Base-by-base conservation (phyloP, 1,140 invertebrate genomes). In the Drosophila auraria region DNA sequence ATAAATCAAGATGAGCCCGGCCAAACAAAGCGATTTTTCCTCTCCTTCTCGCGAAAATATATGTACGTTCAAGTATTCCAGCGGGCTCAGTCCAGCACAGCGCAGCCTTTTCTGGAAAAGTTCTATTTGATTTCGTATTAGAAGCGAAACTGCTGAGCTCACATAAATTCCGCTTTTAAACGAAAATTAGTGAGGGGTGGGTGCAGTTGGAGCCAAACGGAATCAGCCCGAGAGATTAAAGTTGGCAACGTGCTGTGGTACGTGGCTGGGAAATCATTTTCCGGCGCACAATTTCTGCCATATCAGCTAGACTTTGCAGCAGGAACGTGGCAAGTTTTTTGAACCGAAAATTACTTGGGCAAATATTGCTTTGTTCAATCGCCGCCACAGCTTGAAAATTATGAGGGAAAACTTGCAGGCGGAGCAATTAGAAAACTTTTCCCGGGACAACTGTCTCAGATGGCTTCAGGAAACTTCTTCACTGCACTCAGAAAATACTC, bases 61-160 rank as follows among this genome's bases (percentile, higher is more conserved):
- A 30, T 25, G 36, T n/a, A 30, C 14, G 30, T 5, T 60, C 20
- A 45, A 40, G 36, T 11, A 54, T 50, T 53, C 50, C 45, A 53
- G 53, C 58, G 62, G 54, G 69, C 58, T 57, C 59, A 54, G 50
- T 25, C 23, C 25, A 27, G 23, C 49, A 3, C 36, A 12, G 27
- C 27, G 6, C 33, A 56, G 47, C 38, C 53, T 60, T 51, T 62
- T 50, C 77, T 60, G 71, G 86, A 73, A 87, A 87, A 87, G 68
- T 83, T 83, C 77, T 89, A 87, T 87, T 87, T 87, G 83, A 87
- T 87, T 87, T 80, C 57, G 83, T 87, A 87, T 87, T 87, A 87
- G 84, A 71, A 63, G 74, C 47, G 42, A 83, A 80, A 87, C 82
- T 83, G 83, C 83, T 87, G 83, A 63, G 84, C 65, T 82, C 80